Base-by-base conservation (phyloP, 2,888 invertebrate genomes). In the Andrena trimmerana region DNA sequence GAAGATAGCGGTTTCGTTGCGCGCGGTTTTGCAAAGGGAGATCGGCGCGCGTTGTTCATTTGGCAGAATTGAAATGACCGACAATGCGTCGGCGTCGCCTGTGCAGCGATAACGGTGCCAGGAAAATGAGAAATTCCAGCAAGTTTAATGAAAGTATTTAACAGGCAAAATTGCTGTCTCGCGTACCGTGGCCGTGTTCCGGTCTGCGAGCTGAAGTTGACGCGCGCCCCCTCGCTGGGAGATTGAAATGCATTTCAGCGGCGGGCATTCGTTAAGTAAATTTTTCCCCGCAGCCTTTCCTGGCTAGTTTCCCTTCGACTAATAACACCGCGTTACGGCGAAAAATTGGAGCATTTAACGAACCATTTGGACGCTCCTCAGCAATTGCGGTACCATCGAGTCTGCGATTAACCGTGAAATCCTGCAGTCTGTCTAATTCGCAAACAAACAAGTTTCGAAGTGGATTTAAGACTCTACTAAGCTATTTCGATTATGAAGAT, bases 141-240 rank as follows among this genome's bases (percentile, higher is more conserved):
- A 78, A 85, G 87, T 78, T 89, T 90, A 90, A 91, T 92, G 90
- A 90, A 91, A 92, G 88, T 90, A 90, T 90, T 90, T 90, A 87
- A 86, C 81, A 69, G 70, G 79, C 78, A 81, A 83, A 88, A 89
- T 90, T 88, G 82, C 86, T 82, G 81, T 66, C 66, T 59, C 66
- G 72, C 60, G 80, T 69, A 65, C 62, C 57, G 29, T 27, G 7
- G 16, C 24, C 60, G 60, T 42, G 83, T 67, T 67, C 63, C 27
- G 29, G 24, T 48, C 65, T n/a, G 72, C 63, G 54, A 67, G 29
- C 27, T 42, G 31, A n/a, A 31, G 27, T 2, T 29, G 66, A 72
- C 48, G 69, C 24, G 71, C 67, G 50, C 59, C 20, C 42, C 42
- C 16, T 42, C 42, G 24, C 31, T 63, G 29, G 70, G 69, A 83